Percentiles rank a stretch among this genome's conserved stretches.
Conservation (phyloP, 2,888 invertebrate species). For the Eupithecia pulchellata region DNA sequence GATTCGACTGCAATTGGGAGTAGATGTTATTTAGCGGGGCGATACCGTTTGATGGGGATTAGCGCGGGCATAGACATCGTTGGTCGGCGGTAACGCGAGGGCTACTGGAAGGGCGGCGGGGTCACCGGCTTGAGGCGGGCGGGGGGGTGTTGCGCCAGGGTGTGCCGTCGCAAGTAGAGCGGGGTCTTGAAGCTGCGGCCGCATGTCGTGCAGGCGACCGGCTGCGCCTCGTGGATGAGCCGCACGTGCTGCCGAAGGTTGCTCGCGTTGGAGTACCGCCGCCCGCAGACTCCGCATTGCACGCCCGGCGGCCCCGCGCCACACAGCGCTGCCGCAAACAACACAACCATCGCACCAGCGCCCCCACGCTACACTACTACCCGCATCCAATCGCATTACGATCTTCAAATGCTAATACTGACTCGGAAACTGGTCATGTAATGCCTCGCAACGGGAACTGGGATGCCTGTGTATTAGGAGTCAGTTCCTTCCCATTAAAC, state of each 20-base stretch:
- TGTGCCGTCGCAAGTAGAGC: conserved; percentile 91
- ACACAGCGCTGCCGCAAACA: conserved; percentile 71
- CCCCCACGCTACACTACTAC: conserved; percentile 48
- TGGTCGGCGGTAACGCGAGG: conserved; percentile 38
- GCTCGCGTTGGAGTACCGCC: conserved; percentile 89
- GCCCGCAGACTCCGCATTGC: conserved; percentile 88
- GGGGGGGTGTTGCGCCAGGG: conserved; percentile 87
- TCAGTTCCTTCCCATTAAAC: neutral
- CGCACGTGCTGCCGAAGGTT: conserved; percentile 91
- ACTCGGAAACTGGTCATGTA: neutral
- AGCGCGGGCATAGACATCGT: conserved; percentile 33
- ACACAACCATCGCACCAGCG: conserved; percentile 74
- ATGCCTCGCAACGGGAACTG: neutral
- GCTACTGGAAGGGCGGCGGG: conserved; percentile 46
- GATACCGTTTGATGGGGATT: conserved; percentile 19
- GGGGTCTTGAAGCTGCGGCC: conserved; percentile 91
- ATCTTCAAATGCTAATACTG: conserved; percentile 34
- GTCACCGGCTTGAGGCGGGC: conserved; percentile 56
- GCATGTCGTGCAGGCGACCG: conserved; percentile 89
- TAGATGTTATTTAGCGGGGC: conserved; percentile 19
- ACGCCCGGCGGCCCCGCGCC: conserved; percentile 56
- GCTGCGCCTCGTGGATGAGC: conserved; percentile 89
- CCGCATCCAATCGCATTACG: conserved; percentile 37
- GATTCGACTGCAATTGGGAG: conserved; percentile 1
- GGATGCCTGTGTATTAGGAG: neutral